Base-by-base conservation (phyloP, 2,888 invertebrate genomes). In the Sinelater perroti region DNA sequence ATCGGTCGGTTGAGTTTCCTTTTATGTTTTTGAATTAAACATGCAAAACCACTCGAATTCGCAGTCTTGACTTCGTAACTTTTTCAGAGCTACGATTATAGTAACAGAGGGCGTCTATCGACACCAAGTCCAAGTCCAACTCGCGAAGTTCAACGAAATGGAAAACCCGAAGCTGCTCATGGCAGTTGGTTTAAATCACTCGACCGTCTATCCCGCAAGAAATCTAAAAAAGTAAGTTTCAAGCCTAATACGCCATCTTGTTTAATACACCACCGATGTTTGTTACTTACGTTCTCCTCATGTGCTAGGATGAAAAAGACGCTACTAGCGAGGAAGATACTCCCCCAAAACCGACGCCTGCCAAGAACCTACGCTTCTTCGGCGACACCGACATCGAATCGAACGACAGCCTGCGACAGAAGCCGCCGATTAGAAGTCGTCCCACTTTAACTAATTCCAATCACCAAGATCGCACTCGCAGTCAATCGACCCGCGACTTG, bases 351-450 rank as follows among this genome's bases (percentile, higher is more conserved):
- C 61, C 72, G 10, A 81, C 81, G 70, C 83, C 84, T 5, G 82
- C 83, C 20, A 91, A 90, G 75, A 91, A 85, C 78, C 83, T 91
- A 7, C 85, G 92, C 44, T 92, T 91, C 81, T 92, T 92, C 77
- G 92, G 91, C 13, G 91, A 92, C 77, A 91, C 91, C 6, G 91
- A 92, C 72, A 82, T 84, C 58, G 91, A 92, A 69, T 90, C 91
- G 7, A 87, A 86, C 72, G 82, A 82, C 17, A 85, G 85, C 61
- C 70, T 80, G 16, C 68, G 72, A 31, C 67, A 70, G 21, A 67
- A 68, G 55, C 60, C 67, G 0, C 64, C 69, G 3, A 63, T 67
- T 16, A 74, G 71, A 64, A 57, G 65, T 2, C 63, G 69, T 8
- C 52, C 70, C 2, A 44, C 44, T n/a, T 62, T 63, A 35, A 56